These are phyloP conservation scores for Poeciliopsis occidentalis DNA, from an alignment of 2,113 vertebrate species.

Conservation along the genomic window DNA sequence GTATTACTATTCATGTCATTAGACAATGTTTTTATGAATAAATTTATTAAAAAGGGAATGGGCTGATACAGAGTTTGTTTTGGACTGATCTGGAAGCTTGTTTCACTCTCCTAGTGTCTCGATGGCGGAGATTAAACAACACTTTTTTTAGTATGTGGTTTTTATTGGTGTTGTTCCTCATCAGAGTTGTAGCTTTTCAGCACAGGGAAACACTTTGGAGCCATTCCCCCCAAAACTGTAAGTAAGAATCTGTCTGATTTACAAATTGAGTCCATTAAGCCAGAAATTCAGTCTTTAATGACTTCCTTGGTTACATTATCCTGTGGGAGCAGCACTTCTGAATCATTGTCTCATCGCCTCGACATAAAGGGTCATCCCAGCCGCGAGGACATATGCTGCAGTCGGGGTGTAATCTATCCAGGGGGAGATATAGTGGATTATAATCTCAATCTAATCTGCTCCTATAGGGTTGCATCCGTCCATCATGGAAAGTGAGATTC, in stretches of 20 bases:
- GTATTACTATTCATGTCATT: too few relatives aligned
- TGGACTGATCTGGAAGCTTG: slow-evolving; percentile 1
- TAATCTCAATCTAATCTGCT: slow-evolving; percentile 68
- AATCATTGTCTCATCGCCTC: slow-evolving; percentile 39
- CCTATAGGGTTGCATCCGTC: slow-evolving; percentile 40
- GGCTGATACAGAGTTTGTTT: not conserved
- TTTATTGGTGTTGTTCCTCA: not conserved
- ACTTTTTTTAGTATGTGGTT: slow-evolving; percentile 13
- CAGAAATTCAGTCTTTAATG: slow-evolving; percentile 3
- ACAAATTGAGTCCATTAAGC: slow-evolving; percentile 14
- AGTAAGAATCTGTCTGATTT: slow-evolving; percentile 15
- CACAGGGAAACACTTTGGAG: not conserved
- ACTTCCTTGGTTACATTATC: slow-evolving; percentile 12
- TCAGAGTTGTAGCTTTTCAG: slow-evolving; percentile 5
- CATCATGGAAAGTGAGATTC: slow-evolving; percentile 46
- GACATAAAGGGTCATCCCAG: slow-evolving; percentile 37
- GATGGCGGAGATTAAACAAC: slow-evolving; percentile 38
- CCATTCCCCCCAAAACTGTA: slow-evolving; percentile 11
- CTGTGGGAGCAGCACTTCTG: slow-evolving; percentile 17
- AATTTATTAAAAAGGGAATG: too few relatives aligned
- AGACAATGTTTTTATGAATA: too few relatives aligned
- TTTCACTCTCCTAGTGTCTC: slow-evolving; percentile 33
- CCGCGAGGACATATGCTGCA: slow-evolving; percentile 56
- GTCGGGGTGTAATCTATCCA: slow-evolving; percentile 54
- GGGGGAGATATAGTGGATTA: slow-evolving; percentile 56